Conservation (phyloP, 1,140 invertebrate species). For the Lucilia cuprina region DNA sequence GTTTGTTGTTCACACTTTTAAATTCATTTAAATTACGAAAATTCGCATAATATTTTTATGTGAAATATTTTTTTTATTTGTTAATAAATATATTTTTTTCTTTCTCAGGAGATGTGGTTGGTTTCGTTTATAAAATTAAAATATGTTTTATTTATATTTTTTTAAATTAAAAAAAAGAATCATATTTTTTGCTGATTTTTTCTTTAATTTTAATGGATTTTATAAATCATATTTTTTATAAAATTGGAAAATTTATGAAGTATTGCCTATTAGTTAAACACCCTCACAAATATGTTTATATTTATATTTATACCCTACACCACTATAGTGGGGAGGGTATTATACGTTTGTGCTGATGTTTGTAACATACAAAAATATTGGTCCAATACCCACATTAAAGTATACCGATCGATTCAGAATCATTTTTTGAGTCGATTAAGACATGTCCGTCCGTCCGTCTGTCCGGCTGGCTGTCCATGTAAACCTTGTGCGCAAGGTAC, state of each 20-base stretch:
- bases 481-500: no score
- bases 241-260: not conserved
- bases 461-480: no score
- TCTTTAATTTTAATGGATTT: conserved; percentile 13
- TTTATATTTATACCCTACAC: no score
- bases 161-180: not conserved
- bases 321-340: no score
- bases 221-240: conserved; percentile 22
- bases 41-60: conserved; percentile 4
- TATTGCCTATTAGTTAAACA: not conserved
- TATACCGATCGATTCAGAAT: no score
- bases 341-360: no score
- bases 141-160: not conserved
- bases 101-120: not conserved
- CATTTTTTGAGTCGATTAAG: no score
- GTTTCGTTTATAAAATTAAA: not conserved
- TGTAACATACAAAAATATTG: no score
- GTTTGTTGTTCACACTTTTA: conserved; percentile 5
- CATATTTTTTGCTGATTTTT: not conserved
- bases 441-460: no score
- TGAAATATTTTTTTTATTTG: no score
- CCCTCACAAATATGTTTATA: not conserved
- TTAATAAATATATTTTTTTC: not conserved
- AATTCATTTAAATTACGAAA: not conserved
- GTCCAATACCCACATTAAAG: no score